Conservation (phyloP, 2,888 invertebrate species). For the Cistogaster globosa region DNA sequence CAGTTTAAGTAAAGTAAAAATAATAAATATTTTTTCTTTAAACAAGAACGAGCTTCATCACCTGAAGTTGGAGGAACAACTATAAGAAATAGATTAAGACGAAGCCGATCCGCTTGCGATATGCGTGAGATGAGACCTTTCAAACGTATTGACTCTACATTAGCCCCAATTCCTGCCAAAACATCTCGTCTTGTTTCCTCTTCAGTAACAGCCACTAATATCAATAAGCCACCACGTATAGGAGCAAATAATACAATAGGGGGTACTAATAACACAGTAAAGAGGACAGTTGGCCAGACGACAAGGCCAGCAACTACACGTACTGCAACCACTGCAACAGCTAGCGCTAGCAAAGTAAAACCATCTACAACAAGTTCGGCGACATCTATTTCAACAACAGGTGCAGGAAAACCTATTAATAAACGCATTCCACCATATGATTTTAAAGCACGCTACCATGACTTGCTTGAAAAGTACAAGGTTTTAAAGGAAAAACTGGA, state of each 20-base stretch:
- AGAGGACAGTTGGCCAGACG: slow-evolving; percentile 21
- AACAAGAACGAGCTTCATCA: slow-evolving; percentile 77
- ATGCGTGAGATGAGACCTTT: slow-evolving; percentile 74
- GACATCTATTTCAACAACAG: slow-evolving; percentile 72
- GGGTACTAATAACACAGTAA: slow-evolving; percentile 18
- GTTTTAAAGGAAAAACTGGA: slow-evolving; percentile 84
- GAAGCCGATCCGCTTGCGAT: slow-evolving; percentile 80
- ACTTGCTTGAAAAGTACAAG: slow-evolving; percentile 86
- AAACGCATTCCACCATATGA: slow-evolving; percentile 87
- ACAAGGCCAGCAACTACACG: slow-evolving; percentile 12
- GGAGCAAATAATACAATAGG: slow-evolving; percentile 43
- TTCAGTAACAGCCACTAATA: slow-evolving; percentile 1
- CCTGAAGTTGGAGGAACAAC: slow-evolving; percentile 75
- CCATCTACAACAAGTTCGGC: slow-evolving; percentile 12
- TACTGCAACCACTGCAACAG: slow-evolving; percentile 14
- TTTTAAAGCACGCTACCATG: slow-evolving; percentile 86
- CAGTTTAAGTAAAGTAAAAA: not conserved
- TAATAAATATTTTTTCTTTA: not conserved
- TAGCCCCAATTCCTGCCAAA: slow-evolving; percentile 79
- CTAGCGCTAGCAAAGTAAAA: slow-evolving; percentile 33
- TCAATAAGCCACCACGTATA: slow-evolving; percentile 64
- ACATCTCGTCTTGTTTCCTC: slow-evolving; percentile 73
- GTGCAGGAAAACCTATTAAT: slow-evolving; percentile 79
- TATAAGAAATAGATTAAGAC: slow-evolving; percentile 75
- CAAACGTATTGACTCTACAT: slow-evolving; percentile 77